Evolutionary conservation across 2,888 invertebrate species (phyloP).

Genomic region (Hartigia nigra): DNA sequence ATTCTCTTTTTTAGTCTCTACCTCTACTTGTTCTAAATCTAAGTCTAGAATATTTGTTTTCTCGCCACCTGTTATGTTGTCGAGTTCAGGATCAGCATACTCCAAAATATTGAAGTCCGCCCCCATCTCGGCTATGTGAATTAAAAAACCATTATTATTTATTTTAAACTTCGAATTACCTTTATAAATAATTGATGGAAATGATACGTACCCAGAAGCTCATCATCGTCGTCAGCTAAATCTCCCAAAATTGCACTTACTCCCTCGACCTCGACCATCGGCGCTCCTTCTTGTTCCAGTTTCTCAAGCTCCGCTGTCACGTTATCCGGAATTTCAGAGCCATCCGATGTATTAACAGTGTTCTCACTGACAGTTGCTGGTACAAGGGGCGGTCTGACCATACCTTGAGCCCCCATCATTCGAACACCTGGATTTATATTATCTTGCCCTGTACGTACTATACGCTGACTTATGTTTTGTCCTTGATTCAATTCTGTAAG

Average conservation of each 20-base stretch:
- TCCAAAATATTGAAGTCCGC: conserved; percentile 95
- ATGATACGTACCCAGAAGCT: conserved; percentile 72
- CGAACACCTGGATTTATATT: conserved; percentile 54
- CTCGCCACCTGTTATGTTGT: conserved; percentile 80
- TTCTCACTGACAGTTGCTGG: conserved; percentile 52
- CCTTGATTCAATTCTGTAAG: conserved; percentile 53
- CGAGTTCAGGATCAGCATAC: conserved; percentile 94
- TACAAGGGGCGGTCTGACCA: conserved; percentile 53
- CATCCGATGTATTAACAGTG: conserved; percentile 56
- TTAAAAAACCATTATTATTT: conserved; percentile 9
- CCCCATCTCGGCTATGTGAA: conserved; percentile 82
- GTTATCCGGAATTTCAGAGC: conserved; percentile 74
- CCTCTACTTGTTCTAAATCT: conserved; percentile 82
- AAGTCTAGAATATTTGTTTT: conserved; percentile 89
- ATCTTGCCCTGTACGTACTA: conserved; percentile 54
- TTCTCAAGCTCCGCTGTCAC: conserved; percentile 78
- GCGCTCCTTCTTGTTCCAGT: conserved; percentile 75
- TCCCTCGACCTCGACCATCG: conserved; percentile 72
- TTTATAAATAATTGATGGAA: neutral
- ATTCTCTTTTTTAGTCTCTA: conserved; percentile 70
- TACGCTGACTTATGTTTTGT: conserved; percentile 51
- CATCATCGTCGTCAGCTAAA: conserved; percentile 87
- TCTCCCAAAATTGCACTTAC: conserved; percentile 86
- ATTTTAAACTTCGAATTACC: neutral
- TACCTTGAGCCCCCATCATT: conserved; percentile 50